Evolutionary conservation across 2,113 vertebrate genomes (phyloP), one percentile per base, ranked within the genome.

Genomic region (Ailurus styani): DNA sequence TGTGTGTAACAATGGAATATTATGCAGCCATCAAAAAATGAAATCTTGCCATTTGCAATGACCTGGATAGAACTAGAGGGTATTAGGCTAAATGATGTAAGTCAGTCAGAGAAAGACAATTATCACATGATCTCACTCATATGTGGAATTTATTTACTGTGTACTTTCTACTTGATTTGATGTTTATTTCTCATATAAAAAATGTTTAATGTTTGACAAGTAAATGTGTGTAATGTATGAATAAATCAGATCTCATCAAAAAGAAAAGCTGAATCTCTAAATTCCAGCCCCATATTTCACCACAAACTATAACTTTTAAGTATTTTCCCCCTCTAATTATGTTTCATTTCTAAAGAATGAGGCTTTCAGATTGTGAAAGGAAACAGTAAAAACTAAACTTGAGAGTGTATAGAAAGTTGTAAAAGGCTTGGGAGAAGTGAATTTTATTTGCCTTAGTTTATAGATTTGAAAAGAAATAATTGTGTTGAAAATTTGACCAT

Each of bases 331-430:
- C 52, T 66, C 52, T 50, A 60, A 81, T 6, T 60, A 4, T 29
- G 86, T n/a, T 62, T 88, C 27, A 81, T 62, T 92, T 84, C 70
- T 93, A 45, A 91, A 95, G 42, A 97, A 87, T n/a, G 5, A 31
- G 73, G 42, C 27, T 77, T 77, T 77, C 0, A 79, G 96, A 95
- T 72, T 54, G 9, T 88, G 97, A 68, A 62, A 90, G 95, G 29
- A 90, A 93, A 57, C 62, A 66, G 95, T 92, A 94, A 97, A 98
- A 97, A 97, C 96, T 98, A 83, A 81, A 96, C 90, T 27, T n/a
- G 97, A 98, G 98, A 37, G 96, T 94, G 0, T 70, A 25, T 66
- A 93, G 98, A 95, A 99, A 81, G 99, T 99, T 87, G 97, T 97
- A 98, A 98, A 97, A 95, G 96, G 97, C 37, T 90, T 68, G 98